Conservation (phyloP, 2,888 invertebrate genomes). For the Diabrotica balteata region DNA sequence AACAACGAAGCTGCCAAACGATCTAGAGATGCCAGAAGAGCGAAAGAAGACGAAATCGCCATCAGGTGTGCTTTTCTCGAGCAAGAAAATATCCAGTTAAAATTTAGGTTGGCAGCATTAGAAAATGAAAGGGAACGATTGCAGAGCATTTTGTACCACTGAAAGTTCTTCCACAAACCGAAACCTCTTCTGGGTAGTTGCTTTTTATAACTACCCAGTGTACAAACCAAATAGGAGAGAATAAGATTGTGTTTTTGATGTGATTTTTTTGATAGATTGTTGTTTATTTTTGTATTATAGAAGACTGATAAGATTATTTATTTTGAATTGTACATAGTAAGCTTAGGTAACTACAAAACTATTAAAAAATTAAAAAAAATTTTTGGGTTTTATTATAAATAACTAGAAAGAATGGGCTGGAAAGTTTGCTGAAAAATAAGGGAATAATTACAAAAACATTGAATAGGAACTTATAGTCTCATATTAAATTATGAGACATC, state of each 20-base stretch:
- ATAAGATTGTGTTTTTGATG: not conserved
- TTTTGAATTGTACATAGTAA: constrained; percentile 8
- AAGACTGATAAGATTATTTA: constrained; percentile 2
- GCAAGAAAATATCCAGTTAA: constrained; percentile 82
- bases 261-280: not conserved
- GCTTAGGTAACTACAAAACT: too few relatives aligned
- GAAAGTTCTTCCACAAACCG: not conserved
- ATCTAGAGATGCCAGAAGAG: constrained; percentile 86
- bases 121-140: constrained; percentile 48
- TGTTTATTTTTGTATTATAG: constrained; percentile 4
- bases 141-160: constrained; percentile 34
- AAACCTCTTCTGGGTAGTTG: too few relatives aligned
- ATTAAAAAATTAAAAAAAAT: too few relatives aligned
- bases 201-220: too few relatives aligned
- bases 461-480: too few relatives aligned
- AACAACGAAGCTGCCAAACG: constrained; percentile 96
- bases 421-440: too few relatives aligned
- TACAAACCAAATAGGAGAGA: too few relatives aligned
- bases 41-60: constrained; percentile 92
- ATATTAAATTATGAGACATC: too few relatives aligned
- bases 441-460: too few relatives aligned
- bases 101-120: constrained; percentile 49
- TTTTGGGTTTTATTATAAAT: too few relatives aligned
- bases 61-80: constrained; percentile 87
- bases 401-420: too few relatives aligned